Evolutionary conservation across 2,113 vertebrate genomes (phyloP).

Genomic region (Alexandromys fortis): DNA sequence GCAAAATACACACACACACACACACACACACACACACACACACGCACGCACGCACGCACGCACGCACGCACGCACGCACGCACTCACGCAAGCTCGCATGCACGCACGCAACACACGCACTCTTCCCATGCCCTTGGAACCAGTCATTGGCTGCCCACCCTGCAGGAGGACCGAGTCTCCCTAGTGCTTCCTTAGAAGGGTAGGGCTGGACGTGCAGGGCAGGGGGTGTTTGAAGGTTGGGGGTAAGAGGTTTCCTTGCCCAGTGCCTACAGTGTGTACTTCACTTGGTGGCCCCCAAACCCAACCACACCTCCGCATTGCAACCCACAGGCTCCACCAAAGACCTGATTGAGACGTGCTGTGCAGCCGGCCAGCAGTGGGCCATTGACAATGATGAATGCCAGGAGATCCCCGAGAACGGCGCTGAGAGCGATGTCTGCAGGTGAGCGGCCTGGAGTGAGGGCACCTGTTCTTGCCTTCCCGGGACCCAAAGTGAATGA

Average conservation of each 20-base stretch:
- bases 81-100: accelerated
- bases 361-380: conserved; percentile 92
- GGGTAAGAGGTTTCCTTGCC: neutral
- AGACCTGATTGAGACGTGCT: conserved; percentile 93
- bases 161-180: neutral
- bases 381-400: conserved; percentile 90
- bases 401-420: conserved; percentile 85
- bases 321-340: conserved; percentile 88
- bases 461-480: neutral
- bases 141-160: neutral
- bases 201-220: accelerated
- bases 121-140: neutral
- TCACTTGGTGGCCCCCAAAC: accelerated
- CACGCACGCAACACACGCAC: neutral
- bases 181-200: neutral
- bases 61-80: neutral
- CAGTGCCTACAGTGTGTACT: accelerated
- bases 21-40: neutral
- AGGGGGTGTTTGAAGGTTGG: neutral
- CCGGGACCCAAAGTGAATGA: neutral
- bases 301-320: neutral
- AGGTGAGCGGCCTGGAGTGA: conserved; percentile 84
- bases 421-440: conserved; percentile 87
- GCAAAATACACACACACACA: neutral
- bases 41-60: neutral